Evolutionary conservation across 2,888 invertebrate genomes (phyloP).

Genomic region (Corythucha ciliata): DNA sequence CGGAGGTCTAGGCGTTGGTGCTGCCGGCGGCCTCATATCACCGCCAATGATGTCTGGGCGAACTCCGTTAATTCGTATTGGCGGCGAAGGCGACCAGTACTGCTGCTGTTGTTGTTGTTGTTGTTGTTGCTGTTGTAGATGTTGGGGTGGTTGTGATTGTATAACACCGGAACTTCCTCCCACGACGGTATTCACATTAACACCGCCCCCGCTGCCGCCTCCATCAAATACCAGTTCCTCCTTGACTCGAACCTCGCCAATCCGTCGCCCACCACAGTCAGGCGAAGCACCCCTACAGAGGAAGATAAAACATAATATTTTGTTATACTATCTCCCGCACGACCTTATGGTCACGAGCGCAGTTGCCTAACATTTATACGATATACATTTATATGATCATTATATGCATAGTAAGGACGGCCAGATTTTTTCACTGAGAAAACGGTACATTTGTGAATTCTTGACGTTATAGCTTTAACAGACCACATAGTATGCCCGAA

Average conservation of each 20-base stretch:
- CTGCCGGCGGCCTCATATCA: slow-evolving; percentile 36
- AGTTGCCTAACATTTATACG: too few relatives aligned
- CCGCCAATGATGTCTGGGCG: slow-evolving; percentile 74
- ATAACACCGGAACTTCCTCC: slow-evolving; percentile 5
- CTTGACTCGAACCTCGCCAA: slow-evolving; percentile 37
- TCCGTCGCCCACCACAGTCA: slow-evolving; percentile 29
- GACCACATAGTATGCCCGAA: too few relatives aligned
- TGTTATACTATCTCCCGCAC: too few relatives aligned
- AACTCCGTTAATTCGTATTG: slow-evolving; percentile 59
- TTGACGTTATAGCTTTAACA: too few relatives aligned
- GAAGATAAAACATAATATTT: too few relatives aligned
- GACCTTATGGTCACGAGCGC: too few relatives aligned
- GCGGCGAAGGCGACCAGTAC: slow-evolving; percentile 38
- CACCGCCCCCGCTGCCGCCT: slow-evolving; percentile 39
- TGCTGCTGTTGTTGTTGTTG: slow-evolving; percentile 20
- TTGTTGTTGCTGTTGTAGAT: slow-evolving; percentile 17
- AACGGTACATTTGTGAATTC: too few relatives aligned
- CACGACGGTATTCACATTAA: slow-evolving; percentile 46
- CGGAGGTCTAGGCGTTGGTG: slow-evolving; percentile 42
- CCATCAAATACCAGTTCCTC: slow-evolving; percentile 49
- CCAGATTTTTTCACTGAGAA: too few relatives aligned
- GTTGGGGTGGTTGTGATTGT: slow-evolving; percentile 12
- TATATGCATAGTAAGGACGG: too few relatives aligned
- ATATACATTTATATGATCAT: too few relatives aligned
- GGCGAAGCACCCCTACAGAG: slow-evolving; percentile 34